Conservation (phyloP, 2,888 invertebrate species). For the Drosophila hamatofila region DNA sequence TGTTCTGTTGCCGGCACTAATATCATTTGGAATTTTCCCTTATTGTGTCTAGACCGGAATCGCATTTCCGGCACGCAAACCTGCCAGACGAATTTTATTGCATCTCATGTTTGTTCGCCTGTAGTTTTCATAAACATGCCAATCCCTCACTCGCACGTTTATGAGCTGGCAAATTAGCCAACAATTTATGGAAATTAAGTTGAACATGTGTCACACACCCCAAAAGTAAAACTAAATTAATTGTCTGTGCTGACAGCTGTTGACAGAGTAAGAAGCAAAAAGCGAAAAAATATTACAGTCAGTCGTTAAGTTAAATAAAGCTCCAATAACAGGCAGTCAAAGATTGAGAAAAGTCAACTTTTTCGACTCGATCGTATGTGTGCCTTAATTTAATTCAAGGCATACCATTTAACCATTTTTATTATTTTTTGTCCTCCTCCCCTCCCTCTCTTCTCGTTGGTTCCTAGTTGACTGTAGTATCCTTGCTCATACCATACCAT, state of each 20-base stretch:
- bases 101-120: constrained; percentile 34
- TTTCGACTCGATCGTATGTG: not conserved
- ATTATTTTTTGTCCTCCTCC: too few relatives aligned
- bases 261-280: not conserved
- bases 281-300: not conserved
- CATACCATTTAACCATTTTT: too few relatives aligned
- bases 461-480: too few relatives aligned
- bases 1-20: constrained; percentile 11
- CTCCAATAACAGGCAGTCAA: not conserved
- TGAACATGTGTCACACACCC: constrained; percentile 44
- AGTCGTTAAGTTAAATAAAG: not conserved
- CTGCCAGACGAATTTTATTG: constrained; percentile 48
- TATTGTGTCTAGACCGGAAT: constrained; percentile 72
- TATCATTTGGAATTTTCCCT: constrained; percentile 39
- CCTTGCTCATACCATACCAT: too few relatives aligned
- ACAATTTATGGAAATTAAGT: constrained; percentile 50
- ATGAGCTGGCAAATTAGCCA: constrained; percentile 28
- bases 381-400: too few relatives aligned
- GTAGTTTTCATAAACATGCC: constrained; percentile 25
- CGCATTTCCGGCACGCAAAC: constrained; percentile 71
- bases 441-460: too few relatives aligned
- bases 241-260: constrained; percentile 5
- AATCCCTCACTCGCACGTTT: constrained; percentile 8
- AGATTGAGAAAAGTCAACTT: not conserved
- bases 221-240: constrained; percentile 29